Evolutionary conservation across 2,888 invertebrate species (phyloP).

Genomic region (Andrena chrysosceles): DNA sequence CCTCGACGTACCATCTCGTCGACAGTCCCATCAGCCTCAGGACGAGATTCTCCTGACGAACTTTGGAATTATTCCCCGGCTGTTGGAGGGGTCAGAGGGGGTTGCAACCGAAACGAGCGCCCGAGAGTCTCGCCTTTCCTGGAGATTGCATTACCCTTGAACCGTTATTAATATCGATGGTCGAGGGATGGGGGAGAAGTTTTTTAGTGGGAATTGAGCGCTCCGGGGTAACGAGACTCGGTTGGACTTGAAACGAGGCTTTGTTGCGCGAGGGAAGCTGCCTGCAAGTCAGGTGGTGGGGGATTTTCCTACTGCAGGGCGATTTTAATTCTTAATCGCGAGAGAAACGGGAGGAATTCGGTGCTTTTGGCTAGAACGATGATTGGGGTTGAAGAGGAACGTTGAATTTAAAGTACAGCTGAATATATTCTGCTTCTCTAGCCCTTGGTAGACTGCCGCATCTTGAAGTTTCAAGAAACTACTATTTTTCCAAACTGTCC

Average conservation of each 20-base stretch:
- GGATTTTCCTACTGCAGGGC: not conserved
- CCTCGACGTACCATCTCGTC: not conserved
- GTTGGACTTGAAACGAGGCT: not conserved
- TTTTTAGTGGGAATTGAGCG: not conserved
- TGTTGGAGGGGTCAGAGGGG: too few relatives aligned
- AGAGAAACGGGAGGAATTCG: not conserved
- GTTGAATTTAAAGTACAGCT: too few relatives aligned
- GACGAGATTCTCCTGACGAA: conserved; percentile 3
- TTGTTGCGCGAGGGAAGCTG: not conserved
- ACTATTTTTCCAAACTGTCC: not conserved
- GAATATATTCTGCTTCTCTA: too few relatives aligned
- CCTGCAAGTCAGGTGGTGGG: not conserved
- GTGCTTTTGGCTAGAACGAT: too few relatives aligned
- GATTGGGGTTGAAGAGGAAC: too few relatives aligned
- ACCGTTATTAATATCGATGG: conserved; percentile 25
- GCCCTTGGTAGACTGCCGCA: conserved; percentile 8
- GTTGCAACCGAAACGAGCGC: not conserved
- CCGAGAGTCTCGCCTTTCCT: not conserved
- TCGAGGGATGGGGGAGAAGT: not conserved
- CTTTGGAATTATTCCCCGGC: conserved; percentile 15
- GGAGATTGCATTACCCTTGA: conserved; percentile 18
- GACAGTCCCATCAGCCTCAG: conserved; percentile 1
- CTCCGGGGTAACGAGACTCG: not conserved
- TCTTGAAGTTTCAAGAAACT: not conserved
- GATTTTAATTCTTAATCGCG: not conserved